Evolutionary conservation across 2,113 vertebrate genomes (phyloP).

Genomic region (Cheirogaleus medius): DNA sequence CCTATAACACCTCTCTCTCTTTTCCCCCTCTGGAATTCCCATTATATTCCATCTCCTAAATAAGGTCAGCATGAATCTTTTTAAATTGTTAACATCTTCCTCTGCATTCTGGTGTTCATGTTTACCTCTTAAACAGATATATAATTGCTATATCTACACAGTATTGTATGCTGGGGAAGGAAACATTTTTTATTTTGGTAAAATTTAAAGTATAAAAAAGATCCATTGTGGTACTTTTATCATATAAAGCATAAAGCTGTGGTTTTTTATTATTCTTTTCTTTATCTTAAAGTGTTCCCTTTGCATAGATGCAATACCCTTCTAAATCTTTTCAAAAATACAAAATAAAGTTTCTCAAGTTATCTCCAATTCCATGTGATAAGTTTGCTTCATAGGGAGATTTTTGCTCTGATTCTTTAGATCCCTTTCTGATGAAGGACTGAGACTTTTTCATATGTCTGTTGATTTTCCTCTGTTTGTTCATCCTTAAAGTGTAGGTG

Average conservation of each 20-base stretch:
- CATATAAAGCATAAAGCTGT: background rate
- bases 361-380: background rate
- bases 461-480: slow-evolving; percentile 55
- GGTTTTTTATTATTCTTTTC: background rate
- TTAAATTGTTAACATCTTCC: background rate
- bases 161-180: background rate
- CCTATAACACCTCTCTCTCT: background rate
- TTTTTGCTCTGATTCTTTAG: slow-evolving; percentile 59
- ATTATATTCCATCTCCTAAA: background rate
- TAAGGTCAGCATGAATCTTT: background rate
- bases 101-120: background rate
- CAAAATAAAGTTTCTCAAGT: slow-evolving; percentile 58
- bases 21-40: background rate
- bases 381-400: slow-evolving; percentile 57
- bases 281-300: slow-evolving; percentile 29
- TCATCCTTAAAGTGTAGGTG: slow-evolving; percentile 26
- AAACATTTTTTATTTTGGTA: slow-evolving; percentile 51
- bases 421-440: slow-evolving; percentile 68
- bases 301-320: background rate
- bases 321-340: slow-evolving; percentile 59
- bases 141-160: background rate
- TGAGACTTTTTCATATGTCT: slow-evolving; percentile 27
- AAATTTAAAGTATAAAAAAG: slow-evolving; percentile 39
- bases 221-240: slow-evolving; percentile 39
- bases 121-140: background rate